phyloP scores from a whole-genome alignment of 2,113 vertebrate genomes.

The Rissa tridactyla region DNA sequence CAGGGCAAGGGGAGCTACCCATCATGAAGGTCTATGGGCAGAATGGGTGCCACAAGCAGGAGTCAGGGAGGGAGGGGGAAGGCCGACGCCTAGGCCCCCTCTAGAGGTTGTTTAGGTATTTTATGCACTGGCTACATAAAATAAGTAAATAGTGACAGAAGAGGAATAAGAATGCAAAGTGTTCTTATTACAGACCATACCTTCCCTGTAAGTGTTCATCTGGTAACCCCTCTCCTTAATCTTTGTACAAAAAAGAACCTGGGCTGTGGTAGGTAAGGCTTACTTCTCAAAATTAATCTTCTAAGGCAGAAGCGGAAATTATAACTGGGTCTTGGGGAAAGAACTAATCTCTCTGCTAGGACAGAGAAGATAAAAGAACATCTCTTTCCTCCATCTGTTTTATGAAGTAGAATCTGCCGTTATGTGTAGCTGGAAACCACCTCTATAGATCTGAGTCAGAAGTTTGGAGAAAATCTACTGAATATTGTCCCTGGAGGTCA shows the following conservation, averaged over 20 bases:
- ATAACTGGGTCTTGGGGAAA: not conserved
- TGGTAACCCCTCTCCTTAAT: not conserved
- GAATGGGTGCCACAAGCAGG: not conserved
- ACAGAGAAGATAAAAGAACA: not conserved
- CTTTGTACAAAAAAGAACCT: not conserved
- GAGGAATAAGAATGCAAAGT: not conserved
- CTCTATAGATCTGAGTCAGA: not conserved
- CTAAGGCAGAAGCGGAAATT: not conserved
- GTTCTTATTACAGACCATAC: not conserved
- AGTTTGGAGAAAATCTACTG: not conserved
- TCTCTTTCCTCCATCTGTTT: not conserved
- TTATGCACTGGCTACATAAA: not conserved
- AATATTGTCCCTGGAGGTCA: not conserved
- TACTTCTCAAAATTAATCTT: not conserved
- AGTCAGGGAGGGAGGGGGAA: not conserved
- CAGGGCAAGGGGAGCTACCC: not conserved
- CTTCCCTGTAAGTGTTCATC: not conserved
- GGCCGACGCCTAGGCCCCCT: not conserved
- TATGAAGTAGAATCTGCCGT: not conserved
- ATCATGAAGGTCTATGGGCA: no score
- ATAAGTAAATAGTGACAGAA: not conserved
- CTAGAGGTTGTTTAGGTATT: not conserved
- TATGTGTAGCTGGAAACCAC: not conserved
- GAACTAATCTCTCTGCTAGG: not conserved
- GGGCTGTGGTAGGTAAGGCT: not conserved